phyloP scores from a whole-genome alignment of 2,888 invertebrate species.

The Phasia obesa region DNA sequence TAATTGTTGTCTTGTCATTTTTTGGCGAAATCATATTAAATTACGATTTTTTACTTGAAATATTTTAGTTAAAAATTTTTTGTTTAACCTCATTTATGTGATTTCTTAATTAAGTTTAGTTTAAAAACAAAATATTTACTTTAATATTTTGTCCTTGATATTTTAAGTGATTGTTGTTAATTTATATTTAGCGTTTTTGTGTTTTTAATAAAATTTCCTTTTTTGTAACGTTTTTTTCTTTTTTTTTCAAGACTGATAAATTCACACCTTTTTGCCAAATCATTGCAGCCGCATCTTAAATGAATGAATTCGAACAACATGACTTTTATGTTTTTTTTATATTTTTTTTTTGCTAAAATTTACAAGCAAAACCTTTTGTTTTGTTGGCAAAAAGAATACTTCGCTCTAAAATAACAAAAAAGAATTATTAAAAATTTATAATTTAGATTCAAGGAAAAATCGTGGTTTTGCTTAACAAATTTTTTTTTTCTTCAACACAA shows the following conservation, averaged over 20 bases:
- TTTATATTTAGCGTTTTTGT: slow-evolving; percentile 13
- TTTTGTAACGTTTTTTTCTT: slow-evolving; percentile 7
- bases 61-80: neutral
- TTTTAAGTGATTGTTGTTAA: slow-evolving; percentile 21
- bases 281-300: slow-evolving; percentile 37
- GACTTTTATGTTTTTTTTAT: slow-evolving; percentile 50
- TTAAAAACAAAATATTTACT: neutral
- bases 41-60: no score
- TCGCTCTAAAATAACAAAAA: neutral
- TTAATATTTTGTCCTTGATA: slow-evolving; percentile 40
- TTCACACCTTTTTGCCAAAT: slow-evolving; percentile 56
- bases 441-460: slow-evolving; percentile 56
- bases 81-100: neutral
- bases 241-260: slow-evolving; percentile 31
- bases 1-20: no score
- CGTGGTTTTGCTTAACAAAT: slow-evolving; percentile 36
- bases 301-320: slow-evolving; percentile 30
- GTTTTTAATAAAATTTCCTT: neutral
- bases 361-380: neutral
- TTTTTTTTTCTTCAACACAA: slow-evolving; percentile 3
- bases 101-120: slow-evolving; percentile 17
- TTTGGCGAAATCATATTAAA: no score
- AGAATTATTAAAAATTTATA: slow-evolving; percentile 23
- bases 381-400: slow-evolving; percentile 2
- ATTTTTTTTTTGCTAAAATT: neutral